phyloP scores from a whole-genome alignment of 2,888 invertebrate genomes.

The Epinotia demarniana region DNA sequence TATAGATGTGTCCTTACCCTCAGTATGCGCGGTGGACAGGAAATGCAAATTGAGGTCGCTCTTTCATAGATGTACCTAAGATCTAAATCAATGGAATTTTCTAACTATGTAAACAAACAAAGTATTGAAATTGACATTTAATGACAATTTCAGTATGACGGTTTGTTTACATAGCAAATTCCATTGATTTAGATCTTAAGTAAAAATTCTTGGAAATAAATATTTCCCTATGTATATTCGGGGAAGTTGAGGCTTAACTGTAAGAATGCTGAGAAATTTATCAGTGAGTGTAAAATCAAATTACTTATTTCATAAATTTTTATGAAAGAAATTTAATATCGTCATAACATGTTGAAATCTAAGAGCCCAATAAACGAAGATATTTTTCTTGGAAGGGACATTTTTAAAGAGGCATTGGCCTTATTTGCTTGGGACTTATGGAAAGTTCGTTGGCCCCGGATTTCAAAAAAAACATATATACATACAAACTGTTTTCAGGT shows the following conservation, averaged over 20 bases:
- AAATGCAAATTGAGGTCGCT: slow-evolving; percentile 25
- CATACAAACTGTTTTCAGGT: too few relatives aligned
- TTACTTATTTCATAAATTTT: too few relatives aligned
- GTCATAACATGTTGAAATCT: not conserved
- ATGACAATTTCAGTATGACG: too few relatives aligned
- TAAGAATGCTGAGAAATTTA: not conserved
- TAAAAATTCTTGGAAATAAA: slow-evolving; percentile 9
- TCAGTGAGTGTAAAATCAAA: not conserved
- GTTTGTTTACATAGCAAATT: too few relatives aligned
- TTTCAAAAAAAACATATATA: not conserved
- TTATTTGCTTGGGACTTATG: slow-evolving; percentile 26
- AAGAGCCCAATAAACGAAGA: not conserved
- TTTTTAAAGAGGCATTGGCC: slow-evolving; percentile 21
- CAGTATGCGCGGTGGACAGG: slow-evolving; percentile 15
- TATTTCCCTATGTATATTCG: not conserved
- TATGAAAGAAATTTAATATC: too few relatives aligned
- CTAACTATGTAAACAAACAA: too few relatives aligned
- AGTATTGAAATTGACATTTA: too few relatives aligned
- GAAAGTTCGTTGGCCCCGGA: slow-evolving; percentile 22
- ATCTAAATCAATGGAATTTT: too few relatives aligned
- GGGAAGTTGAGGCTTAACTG: not conserved
- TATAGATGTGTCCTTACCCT: not conserved
- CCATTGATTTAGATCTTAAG: too few relatives aligned
- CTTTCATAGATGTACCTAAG: slow-evolving; percentile 24
- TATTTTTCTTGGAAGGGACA: slow-evolving; percentile 13